Percentiles rank a stretch among this genome's conserved stretches.
phyloP scores from a whole-genome alignment of 2,113 vertebrate species.

The Nothoprocta perdicaria region DNA sequence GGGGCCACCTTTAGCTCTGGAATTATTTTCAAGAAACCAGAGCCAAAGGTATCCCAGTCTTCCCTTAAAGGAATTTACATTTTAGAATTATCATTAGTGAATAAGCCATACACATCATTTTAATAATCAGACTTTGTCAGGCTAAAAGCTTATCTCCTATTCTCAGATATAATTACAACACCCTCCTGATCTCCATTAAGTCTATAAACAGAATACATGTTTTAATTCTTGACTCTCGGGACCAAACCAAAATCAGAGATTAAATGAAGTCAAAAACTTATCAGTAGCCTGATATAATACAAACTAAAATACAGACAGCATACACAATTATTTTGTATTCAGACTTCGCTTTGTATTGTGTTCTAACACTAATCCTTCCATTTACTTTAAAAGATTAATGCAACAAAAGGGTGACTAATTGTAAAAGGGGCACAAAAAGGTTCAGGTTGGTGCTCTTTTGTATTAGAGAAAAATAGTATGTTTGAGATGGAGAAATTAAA shows the following conservation, averaged over 20 bases:
- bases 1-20: background rate
- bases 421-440: slow-evolving; percentile 28
- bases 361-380: slow-evolving; percentile 56
- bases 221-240: slow-evolving; percentile 47
- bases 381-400: slow-evolving; percentile 54
- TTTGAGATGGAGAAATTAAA: slow-evolving; percentile 73
- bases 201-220: slow-evolving; percentile 39
- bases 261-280: slow-evolving; percentile 51
- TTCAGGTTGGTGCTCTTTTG: slow-evolving; percentile 31
- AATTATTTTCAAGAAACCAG: background rate
- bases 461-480: slow-evolving; percentile 64
- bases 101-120: background rate
- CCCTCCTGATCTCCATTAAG: slow-evolving; percentile 23
- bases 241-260: slow-evolving; percentile 46
- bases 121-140: slow-evolving; percentile 18
- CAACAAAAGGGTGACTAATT: slow-evolving; percentile 63
- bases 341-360: slow-evolving; percentile 22
- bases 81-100: slow-evolving; percentile 33
- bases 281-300: background rate
- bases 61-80: background rate
- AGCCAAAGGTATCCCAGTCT: background rate
- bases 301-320: slow-evolving; percentile 9
- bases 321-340: slow-evolving; percentile 25
- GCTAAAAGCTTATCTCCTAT: slow-evolving; percentile 34
- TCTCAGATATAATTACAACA: slow-evolving; percentile 54